phyloP scores from a whole-genome alignment of 2,797 vertebrate species.

The Anableps anableps region DNA sequence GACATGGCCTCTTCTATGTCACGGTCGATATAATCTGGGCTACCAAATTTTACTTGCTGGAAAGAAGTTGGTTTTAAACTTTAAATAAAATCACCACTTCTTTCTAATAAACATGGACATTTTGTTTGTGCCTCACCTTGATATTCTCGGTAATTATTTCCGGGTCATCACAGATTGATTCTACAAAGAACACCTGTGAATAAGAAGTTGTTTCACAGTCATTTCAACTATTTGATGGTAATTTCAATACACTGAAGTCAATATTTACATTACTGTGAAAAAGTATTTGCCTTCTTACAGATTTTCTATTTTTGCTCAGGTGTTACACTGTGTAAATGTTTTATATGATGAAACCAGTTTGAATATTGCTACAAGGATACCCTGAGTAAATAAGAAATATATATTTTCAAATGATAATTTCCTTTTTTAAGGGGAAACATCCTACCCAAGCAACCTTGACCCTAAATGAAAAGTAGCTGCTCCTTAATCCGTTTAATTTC shows the following conservation, averaged over 20 bases:
- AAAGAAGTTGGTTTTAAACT: conserved; percentile 5
- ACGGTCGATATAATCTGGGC: conserved; percentile 89
- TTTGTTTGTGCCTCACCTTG: conserved; percentile 63
- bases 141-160: conserved; percentile 83
- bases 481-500: too few relatives aligned
- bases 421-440: neutral
- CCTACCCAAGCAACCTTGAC: neutral
- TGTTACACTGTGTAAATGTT: neutral
- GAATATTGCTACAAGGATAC: neutral
- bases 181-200: conserved; percentile 83
- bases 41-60: conserved; percentile 92
- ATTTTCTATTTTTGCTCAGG: neutral
- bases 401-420: neutral
- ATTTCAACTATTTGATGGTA: neutral
- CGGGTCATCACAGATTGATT: conserved; percentile 83
- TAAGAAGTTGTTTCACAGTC: neutral
- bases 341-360: neutral
- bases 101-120: neutral
- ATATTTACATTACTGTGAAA: neutral
- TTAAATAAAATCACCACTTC: neutral
- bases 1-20: conserved; percentile 85
- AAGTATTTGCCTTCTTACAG: neutral
- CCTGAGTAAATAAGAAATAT: neutral
- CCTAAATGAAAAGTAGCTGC: too few relatives aligned
- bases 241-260: neutral